These are phyloP conservation scores for Ctenodactylus gundi DNA, from an alignment of 2,113 vertebrate genomes.

Conservation along the genomic window DNA sequence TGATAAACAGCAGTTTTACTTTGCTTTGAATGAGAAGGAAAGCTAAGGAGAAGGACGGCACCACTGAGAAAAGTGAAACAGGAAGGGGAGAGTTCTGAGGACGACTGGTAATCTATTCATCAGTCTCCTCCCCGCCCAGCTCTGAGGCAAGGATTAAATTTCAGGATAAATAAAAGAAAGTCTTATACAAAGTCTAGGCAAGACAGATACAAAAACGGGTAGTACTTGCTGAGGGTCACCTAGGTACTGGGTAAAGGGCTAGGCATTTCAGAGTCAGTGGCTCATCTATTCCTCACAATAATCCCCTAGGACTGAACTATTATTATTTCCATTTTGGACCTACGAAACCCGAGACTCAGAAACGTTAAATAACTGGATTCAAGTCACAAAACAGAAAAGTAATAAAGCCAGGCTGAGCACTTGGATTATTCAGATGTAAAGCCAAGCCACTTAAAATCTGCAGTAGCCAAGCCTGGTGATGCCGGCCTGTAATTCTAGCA, in stretches of 20 bases:
- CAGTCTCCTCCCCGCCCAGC: conserved; percentile 53
- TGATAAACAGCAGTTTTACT: conserved; percentile 3
- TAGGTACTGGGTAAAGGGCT: not conserved
- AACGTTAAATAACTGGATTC: not conserved
- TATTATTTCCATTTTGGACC: not conserved
- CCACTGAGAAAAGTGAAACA: not conserved
- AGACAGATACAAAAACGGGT: not conserved
- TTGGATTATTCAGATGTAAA: conserved; percentile 7
- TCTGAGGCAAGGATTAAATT: conserved; percentile 50
- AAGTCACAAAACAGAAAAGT: not conserved
- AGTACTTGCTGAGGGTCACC: not conserved
- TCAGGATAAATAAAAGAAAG: conserved; percentile 65
- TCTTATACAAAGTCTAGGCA: conserved; percentile 7
- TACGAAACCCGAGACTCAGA: conserved; percentile 17
- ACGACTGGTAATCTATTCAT: conserved; percentile 71
- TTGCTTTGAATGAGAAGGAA: conserved; percentile 4
- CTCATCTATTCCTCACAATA: not conserved
- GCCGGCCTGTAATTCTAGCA: too few species aligned
- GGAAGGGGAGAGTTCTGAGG: conserved; percentile 48
- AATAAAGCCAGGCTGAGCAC: not conserved
- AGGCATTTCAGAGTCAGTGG: not conserved
- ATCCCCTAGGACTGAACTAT: not conserved
- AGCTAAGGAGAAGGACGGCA: not conserved
- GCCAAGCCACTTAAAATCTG: not conserved
- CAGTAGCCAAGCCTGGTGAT: too few species aligned